Evolutionary conservation across 2,113 vertebrate genomes (phyloP), one percentile per base, ranked within the genome.

Genomic region (Microtus montanus): DNA sequence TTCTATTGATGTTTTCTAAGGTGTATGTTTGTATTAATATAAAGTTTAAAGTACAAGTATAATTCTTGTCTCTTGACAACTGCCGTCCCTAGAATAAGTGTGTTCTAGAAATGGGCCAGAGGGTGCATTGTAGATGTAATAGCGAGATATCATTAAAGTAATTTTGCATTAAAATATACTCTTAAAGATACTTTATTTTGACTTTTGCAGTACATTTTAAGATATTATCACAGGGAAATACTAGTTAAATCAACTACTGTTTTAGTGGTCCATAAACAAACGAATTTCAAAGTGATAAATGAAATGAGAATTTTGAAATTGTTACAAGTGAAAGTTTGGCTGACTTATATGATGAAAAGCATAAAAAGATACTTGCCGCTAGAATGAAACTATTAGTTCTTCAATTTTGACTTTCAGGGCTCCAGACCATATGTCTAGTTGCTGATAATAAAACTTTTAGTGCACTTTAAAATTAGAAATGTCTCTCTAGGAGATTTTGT

Each of bases 11-110:
- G 15, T 89, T 96, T 92, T 87, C 77, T 92, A 89, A 49, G n/a
- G 74, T 66, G 95, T 92, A 96, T 92, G 47, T 86, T 93, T 91
- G 24, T 79, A 91, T 49, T 52, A 91, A 96, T 95, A 96, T 95
- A 96, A 92, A 95, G 82, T 96, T 96, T 92, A 91, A 35, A 92
- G 41, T 70, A 41, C 14, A 93, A 28, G 78, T 83, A 84, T 95
- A 96, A 92, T 35, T 96, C 58, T 54, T 92, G 8, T 93, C 86
- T 96, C 63, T 49, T 87, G 83, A 96, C 96, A 97, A 73, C 71
- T 91, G 47, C 54, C 6, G 1, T 75, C 89, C 64, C 78, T 54
- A 54, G 41, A 49, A 91, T 89, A 94, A 96, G 93, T 93, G 30
- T 91, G 26, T 71, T 89, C 85, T 41, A 95, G 82, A 96, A 96